phyloP scores from a whole-genome alignment of 2,888 invertebrate species.

The Vesta saturnalis region DNA sequence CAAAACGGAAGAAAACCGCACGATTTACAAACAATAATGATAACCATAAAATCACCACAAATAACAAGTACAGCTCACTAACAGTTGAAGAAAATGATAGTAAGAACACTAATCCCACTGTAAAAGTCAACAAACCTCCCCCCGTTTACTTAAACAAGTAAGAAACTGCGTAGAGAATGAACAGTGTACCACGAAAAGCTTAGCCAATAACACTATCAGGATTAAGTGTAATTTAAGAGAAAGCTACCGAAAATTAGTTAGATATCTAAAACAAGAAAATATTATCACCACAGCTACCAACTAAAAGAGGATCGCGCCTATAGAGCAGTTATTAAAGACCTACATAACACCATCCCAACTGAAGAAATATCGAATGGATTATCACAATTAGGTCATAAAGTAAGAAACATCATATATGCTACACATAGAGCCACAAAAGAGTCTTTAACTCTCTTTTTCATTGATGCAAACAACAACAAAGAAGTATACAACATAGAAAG shows the following conservation, averaged over 20 bases:
- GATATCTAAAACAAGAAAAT: neutral
- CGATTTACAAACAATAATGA: too few species aligned
- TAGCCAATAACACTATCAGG: neutral
- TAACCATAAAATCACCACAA: too few species aligned
- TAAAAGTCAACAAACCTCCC: neutral
- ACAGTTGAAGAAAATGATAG: too few species aligned
- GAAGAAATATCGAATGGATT: neutral
- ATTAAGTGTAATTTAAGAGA: neutral
- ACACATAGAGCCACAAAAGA: neutral
- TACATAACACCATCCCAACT: neutral
- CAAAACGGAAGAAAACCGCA: constrained; percentile 4
- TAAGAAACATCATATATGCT: neutral
- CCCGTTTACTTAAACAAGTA: too few species aligned
- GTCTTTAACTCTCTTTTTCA: neutral
- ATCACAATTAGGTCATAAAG: neutral
- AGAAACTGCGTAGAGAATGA: too few species aligned
- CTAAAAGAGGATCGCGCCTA: neutral
- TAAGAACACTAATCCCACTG: neutral
- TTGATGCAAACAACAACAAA: neutral
- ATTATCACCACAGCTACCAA: neutral
- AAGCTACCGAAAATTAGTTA: neutral
- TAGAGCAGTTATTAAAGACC: neutral
- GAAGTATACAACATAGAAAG: neutral
- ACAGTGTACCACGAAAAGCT: constrained; percentile 6
- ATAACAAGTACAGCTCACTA: too few species aligned